phyloP scores from a whole-genome alignment of 2,888 invertebrate species.

The Galerucella pusilla region DNA sequence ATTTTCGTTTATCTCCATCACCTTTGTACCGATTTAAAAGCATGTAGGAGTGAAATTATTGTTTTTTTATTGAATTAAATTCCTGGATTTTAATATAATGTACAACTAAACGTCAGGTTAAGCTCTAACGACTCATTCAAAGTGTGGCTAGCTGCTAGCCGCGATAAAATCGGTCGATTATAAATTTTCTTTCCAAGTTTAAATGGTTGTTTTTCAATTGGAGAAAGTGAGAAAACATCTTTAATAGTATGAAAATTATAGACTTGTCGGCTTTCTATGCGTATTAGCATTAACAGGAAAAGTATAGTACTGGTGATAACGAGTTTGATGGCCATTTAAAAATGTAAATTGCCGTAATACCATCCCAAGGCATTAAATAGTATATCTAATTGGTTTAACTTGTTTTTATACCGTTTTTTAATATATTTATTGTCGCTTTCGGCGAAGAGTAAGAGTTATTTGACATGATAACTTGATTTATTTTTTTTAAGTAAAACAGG shows the following conservation, averaged over 20 bases:
- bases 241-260: slow-evolving; percentile 19
- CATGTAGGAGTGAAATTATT: not conserved
- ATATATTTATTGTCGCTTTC: not conserved
- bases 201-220: slow-evolving; percentile 4
- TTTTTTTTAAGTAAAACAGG: not conserved
- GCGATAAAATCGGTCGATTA: not conserved
- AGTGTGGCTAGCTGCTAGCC: slow-evolving; percentile 5
- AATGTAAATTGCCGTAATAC: slow-evolving; percentile 19
- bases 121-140: not conserved
- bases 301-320: slow-evolving; percentile 1
- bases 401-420: slow-evolving; percentile 8
- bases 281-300: slow-evolving; percentile 13
- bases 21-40: not conserved
- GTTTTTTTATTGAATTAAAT: not conserved
- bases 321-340: slow-evolving; percentile 18
- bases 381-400: slow-evolving; percentile 9
- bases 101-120: not conserved
- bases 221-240: slow-evolving; percentile 25
- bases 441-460: not conserved
- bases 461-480: not conserved
- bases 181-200: slow-evolving; percentile 18
- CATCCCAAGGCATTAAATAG: slow-evolving; percentile 10
- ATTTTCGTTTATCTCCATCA: no score
- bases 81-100: not conserved
- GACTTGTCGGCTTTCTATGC: slow-evolving; percentile 8